These are phyloP conservation scores for Rhodophaea formosa DNA, from an alignment of 2,888 invertebrate species.

Conservation along the genomic window DNA sequence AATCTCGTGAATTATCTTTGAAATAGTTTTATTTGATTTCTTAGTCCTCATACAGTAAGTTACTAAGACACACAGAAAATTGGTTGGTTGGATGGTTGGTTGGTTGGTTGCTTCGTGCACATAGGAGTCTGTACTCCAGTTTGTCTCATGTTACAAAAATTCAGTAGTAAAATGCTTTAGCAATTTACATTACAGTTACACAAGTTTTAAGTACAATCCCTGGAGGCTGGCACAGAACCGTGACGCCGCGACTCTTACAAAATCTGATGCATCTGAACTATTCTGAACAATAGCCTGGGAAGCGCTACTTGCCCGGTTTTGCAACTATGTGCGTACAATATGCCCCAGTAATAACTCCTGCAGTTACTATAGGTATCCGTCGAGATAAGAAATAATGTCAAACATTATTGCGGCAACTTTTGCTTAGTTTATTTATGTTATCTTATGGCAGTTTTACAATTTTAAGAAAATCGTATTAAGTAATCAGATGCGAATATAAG, in stretches of 20 bases:
- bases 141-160: constrained; percentile 7
- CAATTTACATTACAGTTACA: constrained; percentile 33
- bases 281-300: constrained; percentile 65
- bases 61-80: too few relatives aligned
- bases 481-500: too few relatives aligned
- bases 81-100: too few relatives aligned
- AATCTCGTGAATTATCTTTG: too few relatives aligned
- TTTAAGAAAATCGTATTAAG: too few relatives aligned
- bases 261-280: constrained; percentile 59
- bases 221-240: constrained; percentile 49
- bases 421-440: neutral
- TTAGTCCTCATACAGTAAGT: too few relatives aligned
- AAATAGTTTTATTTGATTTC: too few relatives aligned
- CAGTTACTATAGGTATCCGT: constrained; percentile 32
- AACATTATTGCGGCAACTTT: neutral
- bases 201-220: constrained; percentile 37
- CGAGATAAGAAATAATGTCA: constrained; percentile 26
- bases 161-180: constrained; percentile 25
- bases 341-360: constrained; percentile 22
- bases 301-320: constrained; percentile 53
- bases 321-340: constrained; percentile 39
- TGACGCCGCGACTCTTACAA: constrained; percentile 57
- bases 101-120: neutral
- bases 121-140: neutral
- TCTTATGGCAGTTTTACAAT: too few relatives aligned